phyloP scores from a whole-genome alignment of 2,888 invertebrate species.

The Empis stercorea region DNA sequence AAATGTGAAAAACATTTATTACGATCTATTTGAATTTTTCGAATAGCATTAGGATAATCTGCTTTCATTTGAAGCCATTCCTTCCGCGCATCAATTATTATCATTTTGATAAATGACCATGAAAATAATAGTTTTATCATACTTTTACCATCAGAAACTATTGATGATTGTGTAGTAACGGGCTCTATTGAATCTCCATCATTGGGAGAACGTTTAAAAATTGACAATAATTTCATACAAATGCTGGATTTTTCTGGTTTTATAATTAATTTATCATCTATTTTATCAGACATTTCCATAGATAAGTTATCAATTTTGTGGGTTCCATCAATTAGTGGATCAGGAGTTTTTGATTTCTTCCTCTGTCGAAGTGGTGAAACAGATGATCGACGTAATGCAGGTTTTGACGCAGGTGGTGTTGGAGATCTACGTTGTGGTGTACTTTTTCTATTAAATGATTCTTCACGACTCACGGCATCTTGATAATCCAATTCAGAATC shows the following conservation, averaged over 20 bases:
- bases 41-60: conserved; percentile 44
- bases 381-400: conserved; percentile 26
- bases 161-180: neutral
- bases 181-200: neutral
- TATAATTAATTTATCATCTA: neutral
- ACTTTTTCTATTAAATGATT: neutral
- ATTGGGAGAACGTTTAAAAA: conserved; percentile 5
- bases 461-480: conserved; percentile 10
- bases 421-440: neutral
- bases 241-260: neutral
- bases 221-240: neutral
- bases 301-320: conserved; percentile 16
- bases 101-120: conserved; percentile 31
- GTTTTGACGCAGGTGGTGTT: conserved; percentile 12
- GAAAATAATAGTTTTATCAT: conserved; percentile 17
- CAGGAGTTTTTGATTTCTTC: conserved; percentile 28
- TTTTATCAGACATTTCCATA: conserved; percentile 12
- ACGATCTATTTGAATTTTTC: conserved; percentile 41
- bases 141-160: neutral
- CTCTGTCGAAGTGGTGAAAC: conserved; percentile 29
- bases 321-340: conserved; percentile 17
- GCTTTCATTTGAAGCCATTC: conserved; percentile 47
- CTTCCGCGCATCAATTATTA: conserved; percentile 35
- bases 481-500: neutral
- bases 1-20: conserved; percentile 57